Conservation (phyloP, 2,888 invertebrate species). For the Pasiphila rectangulata region DNA sequence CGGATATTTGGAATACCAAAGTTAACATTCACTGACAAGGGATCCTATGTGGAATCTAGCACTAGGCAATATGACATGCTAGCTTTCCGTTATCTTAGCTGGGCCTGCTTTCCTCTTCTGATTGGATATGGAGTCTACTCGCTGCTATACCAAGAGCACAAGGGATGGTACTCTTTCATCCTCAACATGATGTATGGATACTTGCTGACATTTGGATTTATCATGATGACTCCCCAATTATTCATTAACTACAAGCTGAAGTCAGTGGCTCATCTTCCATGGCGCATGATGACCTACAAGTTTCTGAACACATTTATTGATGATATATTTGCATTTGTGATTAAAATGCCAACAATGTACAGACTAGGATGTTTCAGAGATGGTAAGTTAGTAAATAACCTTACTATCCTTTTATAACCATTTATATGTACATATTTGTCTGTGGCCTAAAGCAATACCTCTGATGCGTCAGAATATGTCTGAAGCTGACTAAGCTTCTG, state of each 20-base stretch:
- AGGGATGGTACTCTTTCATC: slow-evolving; percentile 99
- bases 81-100: slow-evolving; percentile 97
- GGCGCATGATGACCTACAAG: slow-evolving; percentile 99
- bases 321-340: slow-evolving; percentile 99
- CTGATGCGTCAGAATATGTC: too few species aligned
- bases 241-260: slow-evolving; percentile 99
- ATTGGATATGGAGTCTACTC: slow-evolving; percentile 97
- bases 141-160: slow-evolving; percentile 96
- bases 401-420: too few species aligned
- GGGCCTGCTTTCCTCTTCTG: slow-evolving; percentile 96
- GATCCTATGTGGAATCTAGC: slow-evolving; percentile 96
- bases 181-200: slow-evolving; percentile 98
- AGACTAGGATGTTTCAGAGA: slow-evolving; percentile 98
- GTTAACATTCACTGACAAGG: slow-evolving; percentile 93
- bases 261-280: slow-evolving; percentile 99
- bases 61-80: slow-evolving; percentile 96
- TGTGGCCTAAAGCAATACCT: too few species aligned
- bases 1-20: slow-evolving; percentile 90
- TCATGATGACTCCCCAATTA: slow-evolving; percentile 99
- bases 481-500: too few species aligned
- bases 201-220: slow-evolving; percentile 98
- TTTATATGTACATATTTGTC: too few species aligned
- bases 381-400: slow-evolving; percentile 79
- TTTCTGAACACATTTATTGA: slow-evolving; percentile 99
- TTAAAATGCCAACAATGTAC: slow-evolving; percentile 99